phyloP scores from a whole-genome alignment of 2,113 vertebrate species.

The Colaptes auratus region DNA sequence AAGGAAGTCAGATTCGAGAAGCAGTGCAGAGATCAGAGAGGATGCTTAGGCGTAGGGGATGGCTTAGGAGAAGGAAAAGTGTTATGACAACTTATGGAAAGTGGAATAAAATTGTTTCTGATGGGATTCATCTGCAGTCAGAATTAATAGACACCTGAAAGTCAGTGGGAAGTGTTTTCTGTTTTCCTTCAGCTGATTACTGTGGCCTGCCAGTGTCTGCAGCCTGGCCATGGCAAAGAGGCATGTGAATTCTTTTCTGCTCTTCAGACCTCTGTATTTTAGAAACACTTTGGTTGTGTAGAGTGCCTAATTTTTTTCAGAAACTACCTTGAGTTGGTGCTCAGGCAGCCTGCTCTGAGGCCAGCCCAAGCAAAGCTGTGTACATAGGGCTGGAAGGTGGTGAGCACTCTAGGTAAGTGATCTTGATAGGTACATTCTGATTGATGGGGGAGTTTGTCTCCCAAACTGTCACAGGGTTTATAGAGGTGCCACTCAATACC shows the following conservation, averaged over 20 bases:
- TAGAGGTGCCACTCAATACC: conserved; percentile 93
- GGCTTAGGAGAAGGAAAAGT: background rate
- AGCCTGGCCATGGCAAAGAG: background rate
- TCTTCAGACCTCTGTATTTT: conserved; percentile 1
- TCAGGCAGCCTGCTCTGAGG: background rate
- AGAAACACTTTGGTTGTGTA: background rate
- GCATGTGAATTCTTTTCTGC: background rate
- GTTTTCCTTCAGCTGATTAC: background rate
- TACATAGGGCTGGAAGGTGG: conserved; percentile 46
- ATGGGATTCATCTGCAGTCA: background rate
- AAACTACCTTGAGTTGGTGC: background rate
- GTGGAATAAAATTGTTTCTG: background rate
- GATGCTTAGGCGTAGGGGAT: background rate
- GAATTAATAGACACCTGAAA: background rate
- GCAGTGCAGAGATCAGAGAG: background rate
- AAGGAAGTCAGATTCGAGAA: background rate
- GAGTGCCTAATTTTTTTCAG: conserved; percentile 49
- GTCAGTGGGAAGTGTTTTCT: background rate
- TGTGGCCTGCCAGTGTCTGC: background rate
- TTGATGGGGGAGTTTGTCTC: conserved; percentile 92
- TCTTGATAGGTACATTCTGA: conserved; percentile 92
- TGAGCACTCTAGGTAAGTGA: conserved; percentile 80
- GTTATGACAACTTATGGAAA: background rate
- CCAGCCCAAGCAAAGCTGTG: conserved; percentile 47
- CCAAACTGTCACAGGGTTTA: conserved; percentile 94